A percentile compares a stretch with the other conserved stretches of the same genome.
phyloP scores from a whole-genome alignment of 2,113 vertebrate species.

The Cebus imitator region DNA sequence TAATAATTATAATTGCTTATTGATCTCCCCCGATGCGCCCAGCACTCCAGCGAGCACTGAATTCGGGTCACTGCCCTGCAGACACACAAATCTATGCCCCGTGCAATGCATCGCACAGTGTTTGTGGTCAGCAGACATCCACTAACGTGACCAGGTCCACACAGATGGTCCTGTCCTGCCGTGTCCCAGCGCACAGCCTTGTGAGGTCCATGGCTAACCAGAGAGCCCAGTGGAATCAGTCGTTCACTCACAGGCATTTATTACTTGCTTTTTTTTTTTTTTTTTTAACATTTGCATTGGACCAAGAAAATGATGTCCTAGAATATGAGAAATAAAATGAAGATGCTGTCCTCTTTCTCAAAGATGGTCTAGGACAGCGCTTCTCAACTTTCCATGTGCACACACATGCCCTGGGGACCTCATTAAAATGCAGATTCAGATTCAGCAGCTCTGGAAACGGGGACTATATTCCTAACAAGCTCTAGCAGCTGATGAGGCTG shows the following conservation, averaged over 20 bases:
- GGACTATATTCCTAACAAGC: background rate
- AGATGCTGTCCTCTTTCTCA: background rate
- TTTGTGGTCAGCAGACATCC: background rate
- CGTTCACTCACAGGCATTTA: background rate
- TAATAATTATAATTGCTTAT: conserved; percentile 32
- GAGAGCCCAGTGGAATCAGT: fast-evolving
- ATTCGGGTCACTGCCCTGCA: background rate
- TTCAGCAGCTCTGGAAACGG: background rate
- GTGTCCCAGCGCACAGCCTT: fast-evolving
- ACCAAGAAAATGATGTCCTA: background rate
- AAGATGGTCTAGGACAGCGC: fast-evolving
- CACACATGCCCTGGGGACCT: fast-evolving
- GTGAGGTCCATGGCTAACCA: background rate
- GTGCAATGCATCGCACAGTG: fast-evolving
- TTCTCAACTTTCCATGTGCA: background rate
- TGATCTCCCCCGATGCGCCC: background rate
- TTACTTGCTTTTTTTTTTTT: background rate
- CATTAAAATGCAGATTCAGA: background rate
- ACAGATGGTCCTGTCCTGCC: fast-evolving
- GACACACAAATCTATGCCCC: background rate
- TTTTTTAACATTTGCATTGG: background rate
- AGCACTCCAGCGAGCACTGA: background rate
- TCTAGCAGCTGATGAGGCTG: fast-evolving
- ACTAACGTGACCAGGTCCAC: background rate
- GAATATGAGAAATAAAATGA: background rate